Evolutionary conservation across 2,113 vertebrate species (phyloP).

Genomic region (Etia nguti): DNA sequence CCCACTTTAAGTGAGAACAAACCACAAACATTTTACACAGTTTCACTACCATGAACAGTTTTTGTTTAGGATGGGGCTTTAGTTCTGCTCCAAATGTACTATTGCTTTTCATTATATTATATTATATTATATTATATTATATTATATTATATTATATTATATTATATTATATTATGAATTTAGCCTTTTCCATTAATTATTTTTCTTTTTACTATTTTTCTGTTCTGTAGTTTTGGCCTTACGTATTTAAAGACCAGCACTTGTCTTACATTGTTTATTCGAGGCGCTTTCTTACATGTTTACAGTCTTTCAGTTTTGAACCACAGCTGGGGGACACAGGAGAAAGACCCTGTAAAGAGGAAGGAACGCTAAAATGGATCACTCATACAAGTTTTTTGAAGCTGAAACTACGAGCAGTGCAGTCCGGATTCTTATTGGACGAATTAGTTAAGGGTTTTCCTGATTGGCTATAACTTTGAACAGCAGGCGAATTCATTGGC

Average conservation of each 20-base stretch:
- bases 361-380: neutral
- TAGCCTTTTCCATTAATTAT: neutral
- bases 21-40: neutral
- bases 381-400: neutral
- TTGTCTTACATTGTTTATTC: neutral
- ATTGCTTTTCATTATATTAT: neutral
- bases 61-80: neutral
- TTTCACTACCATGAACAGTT: neutral
- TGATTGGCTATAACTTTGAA: neutral
- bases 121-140: neutral
- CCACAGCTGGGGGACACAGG: neutral
- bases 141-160: neutral
- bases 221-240: neutral
- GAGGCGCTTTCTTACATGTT: neutral
- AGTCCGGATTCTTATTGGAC: slow-evolving; percentile 22
- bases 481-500: neutral
- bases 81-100: neutral
- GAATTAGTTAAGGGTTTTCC: neutral
- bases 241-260: neutral
- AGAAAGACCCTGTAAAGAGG: neutral
- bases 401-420: neutral
- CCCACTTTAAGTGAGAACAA: neutral
- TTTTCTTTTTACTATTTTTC: neutral
- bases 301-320: neutral
- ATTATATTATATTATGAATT: neutral